Percentiles rank a stretch among this genome's conserved stretches.
These are phyloP conservation scores for Drosophila pallidifrons DNA, from an alignment of 1,140 invertebrate genomes.

Conservation along the genomic window DNA sequence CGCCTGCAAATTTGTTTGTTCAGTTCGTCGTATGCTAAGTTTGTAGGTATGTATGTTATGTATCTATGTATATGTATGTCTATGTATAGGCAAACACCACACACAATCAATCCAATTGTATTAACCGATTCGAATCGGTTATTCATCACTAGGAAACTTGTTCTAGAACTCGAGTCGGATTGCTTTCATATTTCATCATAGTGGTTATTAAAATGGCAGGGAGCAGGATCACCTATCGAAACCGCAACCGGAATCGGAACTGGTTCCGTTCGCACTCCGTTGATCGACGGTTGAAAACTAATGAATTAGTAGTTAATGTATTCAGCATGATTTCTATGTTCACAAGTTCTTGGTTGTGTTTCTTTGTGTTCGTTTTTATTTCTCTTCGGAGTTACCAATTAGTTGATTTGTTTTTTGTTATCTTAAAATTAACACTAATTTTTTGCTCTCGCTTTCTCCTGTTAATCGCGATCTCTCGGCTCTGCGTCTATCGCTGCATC, in stretches of 20 bases:
- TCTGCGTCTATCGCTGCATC: no score
- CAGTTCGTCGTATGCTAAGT: conserved; percentile 66
- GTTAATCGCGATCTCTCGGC: no score
- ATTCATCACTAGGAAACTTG: conserved; percentile 45
- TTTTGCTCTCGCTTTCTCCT: conserved; percentile 38
- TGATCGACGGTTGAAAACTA: conserved; percentile 16
- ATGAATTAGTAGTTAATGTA: conserved; percentile 45
- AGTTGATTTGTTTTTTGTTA: conserved; percentile 41
- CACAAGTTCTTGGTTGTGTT: conserved; percentile 18
- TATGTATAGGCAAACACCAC: conserved; percentile 18
- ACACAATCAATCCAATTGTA: conserved; percentile 2
- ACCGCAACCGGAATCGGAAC: neutral
- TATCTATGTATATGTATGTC: neutral
- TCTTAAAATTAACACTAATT: conserved; percentile 76
- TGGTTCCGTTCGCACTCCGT: neutral
- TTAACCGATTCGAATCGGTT: conserved; percentile 1
- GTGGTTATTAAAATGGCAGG: conserved; percentile 1
- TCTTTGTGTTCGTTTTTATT: conserved; percentile 40
- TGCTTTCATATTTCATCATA: neutral
- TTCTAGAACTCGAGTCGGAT: conserved; percentile 30
- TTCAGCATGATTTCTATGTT: conserved; percentile 67
- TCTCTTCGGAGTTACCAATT: conserved; percentile 48
- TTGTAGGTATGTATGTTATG: conserved; percentile 17
- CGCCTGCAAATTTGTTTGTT: conserved; percentile 57
- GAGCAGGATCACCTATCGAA: conserved; percentile 15